Base-by-base conservation (phyloP, 2,888 invertebrate species). In the Leptinotarsa tumamoca region DNA sequence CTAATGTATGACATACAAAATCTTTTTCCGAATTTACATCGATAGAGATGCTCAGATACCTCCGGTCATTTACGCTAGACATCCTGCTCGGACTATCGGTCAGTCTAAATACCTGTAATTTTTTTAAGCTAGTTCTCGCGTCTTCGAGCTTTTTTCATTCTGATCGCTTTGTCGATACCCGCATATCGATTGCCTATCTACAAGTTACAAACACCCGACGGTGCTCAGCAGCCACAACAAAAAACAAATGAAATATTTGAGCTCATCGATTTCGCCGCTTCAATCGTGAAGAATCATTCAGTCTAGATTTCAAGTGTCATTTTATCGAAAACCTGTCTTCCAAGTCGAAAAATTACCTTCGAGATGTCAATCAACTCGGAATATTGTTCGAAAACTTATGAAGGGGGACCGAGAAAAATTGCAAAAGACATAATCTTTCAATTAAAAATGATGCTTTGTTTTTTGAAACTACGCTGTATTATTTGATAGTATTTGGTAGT, bases 141-240 rank as follows among this genome's bases (percentile, higher is more conserved):
- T 63, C 43, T 18, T 33, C 63, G n/a, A 33, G n/a, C 33, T 63
- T 58, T 58, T 58, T 58, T 58, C 23, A 63, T 63, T 63, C 63
- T 63, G 63, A 63, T 63, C 63, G 33, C 2, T 63, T 33, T 43
- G 63, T 63, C 63, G 63, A 63, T 63, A 63, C 63, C 63, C 63
- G 43, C 63, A 63, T 63, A 43, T 63, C 63, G 63, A 63, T 63
- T 17, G 27, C n/a, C 17, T 63, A 63, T 63, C 63, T 63, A 63
- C 63, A n/a, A 33, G 63, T 63, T 43, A 33, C 63, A 17, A 63
- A 63, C 63, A 43, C 63, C n/a, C 27, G 43, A 15, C 63, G 43
- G 63, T 63, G 63, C 63, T 63, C 18, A 63, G 63, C 27, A 63
- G 17, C 43, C 27, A 33, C 63, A n/a, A 43, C 63, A 63, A 63